Base-by-base conservation (phyloP, 2,797 vertebrate species). In the Adelosebastes latens region DNA sequence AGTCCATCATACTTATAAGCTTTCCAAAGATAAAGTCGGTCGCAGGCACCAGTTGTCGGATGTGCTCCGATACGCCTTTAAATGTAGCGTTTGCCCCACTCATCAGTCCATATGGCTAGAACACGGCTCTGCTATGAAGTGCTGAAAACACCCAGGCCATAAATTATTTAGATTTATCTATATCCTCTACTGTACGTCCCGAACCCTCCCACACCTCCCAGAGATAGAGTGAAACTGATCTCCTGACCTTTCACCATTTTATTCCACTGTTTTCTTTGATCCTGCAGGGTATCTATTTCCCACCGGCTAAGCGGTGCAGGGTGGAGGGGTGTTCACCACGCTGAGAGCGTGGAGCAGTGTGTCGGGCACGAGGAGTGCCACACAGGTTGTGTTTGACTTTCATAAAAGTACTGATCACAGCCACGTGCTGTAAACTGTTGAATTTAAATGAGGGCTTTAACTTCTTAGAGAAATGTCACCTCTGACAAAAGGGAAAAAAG, bases 261-360 rank as follows among this genome's bases (percentile, higher is more conserved):
- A 91, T 92, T 93, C 86, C 83, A 75, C 89, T 90, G 90, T 93
- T 95, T 93, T 95, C 90, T 92, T 94, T 94, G 88, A 93, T 93
- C 88, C 79, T 74, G 79, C 29, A 16, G 69, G 75, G 81, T 88
- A 92, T 94, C 89, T 22, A 49, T 89, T 93, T 94, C 89, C 18
- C 79, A 72, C 71, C 53, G 42, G 81, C 80, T 81, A 83, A 89
- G 87, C 86, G 76, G 70, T 77, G 73, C 39, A 34, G 64, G 68
- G 74, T 22, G 72, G 74, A 79, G 79, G 72, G 60, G 71, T 81
- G 77, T 77, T 73, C 29, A 16, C 71, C 34, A 59, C 53, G 84
- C 53, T 69, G 75, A 65, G 76, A 58, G 78, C 52, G 20, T 25
- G 58, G 53, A 79, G 72, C 73, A 8, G 53, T 24, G 63, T 75